Conservation (phyloP, 2,113 vertebrate genomes). For the Larimichthys polyactis region DNA sequence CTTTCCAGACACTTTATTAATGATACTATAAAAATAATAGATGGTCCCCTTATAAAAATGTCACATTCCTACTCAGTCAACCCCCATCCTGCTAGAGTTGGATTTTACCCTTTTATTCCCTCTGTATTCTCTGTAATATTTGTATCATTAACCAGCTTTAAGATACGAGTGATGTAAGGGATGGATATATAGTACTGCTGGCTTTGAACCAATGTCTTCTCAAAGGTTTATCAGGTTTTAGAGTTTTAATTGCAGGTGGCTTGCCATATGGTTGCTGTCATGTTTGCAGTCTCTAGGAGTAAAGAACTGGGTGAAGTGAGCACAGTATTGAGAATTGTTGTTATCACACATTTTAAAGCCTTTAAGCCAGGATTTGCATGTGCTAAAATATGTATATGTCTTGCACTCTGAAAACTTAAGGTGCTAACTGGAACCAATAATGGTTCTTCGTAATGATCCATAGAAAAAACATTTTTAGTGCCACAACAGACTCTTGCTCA, state of each 20-base stretch:
- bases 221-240: slow-evolving; percentile 29
- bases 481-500: no score
- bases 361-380: neutral
- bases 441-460: no score
- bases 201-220: slow-evolving; percentile 9
- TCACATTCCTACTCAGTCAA: slow-evolving; percentile 66
- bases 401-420: no score
- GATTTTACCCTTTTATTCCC: slow-evolving; percentile 48
- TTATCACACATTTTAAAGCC: neutral
- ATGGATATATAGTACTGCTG: neutral
- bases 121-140: slow-evolving; percentile 53
- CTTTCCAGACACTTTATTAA: slow-evolving; percentile 76
- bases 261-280: slow-evolving; percentile 41
- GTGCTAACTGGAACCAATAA: no score
- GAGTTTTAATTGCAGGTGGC: slow-evolving; percentile 22
- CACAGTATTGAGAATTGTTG: slow-evolving; percentile 1
- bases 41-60: slow-evolving; percentile 76
- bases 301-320: slow-evolving; percentile 23
- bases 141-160: slow-evolving; percentile 41
- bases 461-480: no score
- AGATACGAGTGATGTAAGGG: slow-evolving; percentile 16
- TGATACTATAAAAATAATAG: slow-evolving; percentile 80
- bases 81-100: slow-evolving; percentile 50
- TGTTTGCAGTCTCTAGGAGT: slow-evolving; percentile 21
- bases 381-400: neutral